Evolutionary conservation across 1,140 invertebrate species (phyloP).

Genomic region (Carposina sasakii): DNA sequence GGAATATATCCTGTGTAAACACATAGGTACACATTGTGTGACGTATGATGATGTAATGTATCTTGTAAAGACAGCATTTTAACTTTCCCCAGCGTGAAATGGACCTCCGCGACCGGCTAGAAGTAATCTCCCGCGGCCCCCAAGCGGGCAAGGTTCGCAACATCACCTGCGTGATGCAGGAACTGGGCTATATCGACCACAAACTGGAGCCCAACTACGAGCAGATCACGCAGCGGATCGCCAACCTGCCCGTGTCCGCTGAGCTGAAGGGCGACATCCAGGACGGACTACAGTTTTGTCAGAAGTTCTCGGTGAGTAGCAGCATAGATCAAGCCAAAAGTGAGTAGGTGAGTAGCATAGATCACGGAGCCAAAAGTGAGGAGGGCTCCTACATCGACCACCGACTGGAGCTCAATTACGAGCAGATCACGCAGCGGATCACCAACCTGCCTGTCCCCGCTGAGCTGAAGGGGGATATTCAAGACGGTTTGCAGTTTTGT

Average conservation of each 20-base stretch:
- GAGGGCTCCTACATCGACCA: constrained; percentile 77
- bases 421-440: constrained; percentile 75
- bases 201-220: constrained; percentile 77
- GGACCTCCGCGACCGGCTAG: constrained; percentile 74
- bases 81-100: constrained; percentile 66
- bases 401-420: constrained; percentile 77
- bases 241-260: constrained; percentile 72
- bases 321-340: no score
- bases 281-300: constrained; percentile 77
- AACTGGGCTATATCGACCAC: constrained; percentile 77
- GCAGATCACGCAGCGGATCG: constrained; percentile 75
- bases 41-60: no score
- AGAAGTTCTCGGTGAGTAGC: constrained; percentile 76
- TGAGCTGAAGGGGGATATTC: constrained; percentile 76
- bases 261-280: constrained; percentile 77
- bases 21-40: no score
- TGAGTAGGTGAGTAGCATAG: no score
- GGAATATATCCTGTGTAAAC: no score
- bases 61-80: no score
- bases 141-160: constrained; percentile 71
- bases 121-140: constrained; percentile 71
- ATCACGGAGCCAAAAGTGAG: no score
- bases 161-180: constrained; percentile 79
- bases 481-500: constrained; percentile 77
- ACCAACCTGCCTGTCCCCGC: constrained; percentile 72